phyloP scores from a whole-genome alignment of 2,888 invertebrate genomes.

The Nebria brevicollis region DNA sequence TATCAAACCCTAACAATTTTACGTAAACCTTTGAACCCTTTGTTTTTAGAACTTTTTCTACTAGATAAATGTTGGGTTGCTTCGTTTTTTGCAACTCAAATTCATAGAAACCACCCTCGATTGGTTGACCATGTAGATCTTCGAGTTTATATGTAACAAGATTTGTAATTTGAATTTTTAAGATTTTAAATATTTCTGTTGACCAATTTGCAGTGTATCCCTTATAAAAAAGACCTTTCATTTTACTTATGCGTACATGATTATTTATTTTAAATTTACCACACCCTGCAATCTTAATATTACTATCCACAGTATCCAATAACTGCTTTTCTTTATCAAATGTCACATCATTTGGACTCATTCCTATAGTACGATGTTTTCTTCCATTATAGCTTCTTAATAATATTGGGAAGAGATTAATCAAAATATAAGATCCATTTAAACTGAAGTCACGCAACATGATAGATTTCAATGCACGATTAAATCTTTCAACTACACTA shows the following conservation, averaged over 20 bases:
- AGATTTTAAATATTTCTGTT: slow-evolving; percentile 56
- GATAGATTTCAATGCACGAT: slow-evolving; percentile 50
- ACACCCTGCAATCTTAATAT: slow-evolving; percentile 50
- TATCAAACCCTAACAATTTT: too few species aligned
- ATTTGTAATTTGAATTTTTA: slow-evolving; percentile 53
- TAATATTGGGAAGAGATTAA: slow-evolving; percentile 38
- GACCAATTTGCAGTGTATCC: slow-evolving; percentile 57
- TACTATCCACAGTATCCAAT: slow-evolving; percentile 50
- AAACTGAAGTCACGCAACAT: slow-evolving; percentile 55
- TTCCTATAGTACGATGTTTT: slow-evolving; percentile 57
- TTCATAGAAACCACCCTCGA: too few species aligned
- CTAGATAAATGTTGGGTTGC: too few species aligned
- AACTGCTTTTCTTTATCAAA: slow-evolving; percentile 53
- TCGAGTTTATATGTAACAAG: slow-evolving; percentile 55
- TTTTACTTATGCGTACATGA: slow-evolving; percentile 55
- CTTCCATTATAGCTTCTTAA: slow-evolving; percentile 54
- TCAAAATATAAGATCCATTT: slow-evolving; percentile 54
- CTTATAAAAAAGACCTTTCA: slow-evolving; percentile 55
- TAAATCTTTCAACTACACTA: slow-evolving; percentile 51
- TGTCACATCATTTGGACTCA: slow-evolving; percentile 55
- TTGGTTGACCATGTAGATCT: slow-evolving; percentile 52
- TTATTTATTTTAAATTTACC: slow-evolving; percentile 54
- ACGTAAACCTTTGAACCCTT: too few species aligned
- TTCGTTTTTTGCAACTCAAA: too few species aligned
- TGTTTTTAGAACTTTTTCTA: too few species aligned